Base-by-base conservation (phyloP, 2,113 vertebrate genomes). In the Natator depressus region DNA sequence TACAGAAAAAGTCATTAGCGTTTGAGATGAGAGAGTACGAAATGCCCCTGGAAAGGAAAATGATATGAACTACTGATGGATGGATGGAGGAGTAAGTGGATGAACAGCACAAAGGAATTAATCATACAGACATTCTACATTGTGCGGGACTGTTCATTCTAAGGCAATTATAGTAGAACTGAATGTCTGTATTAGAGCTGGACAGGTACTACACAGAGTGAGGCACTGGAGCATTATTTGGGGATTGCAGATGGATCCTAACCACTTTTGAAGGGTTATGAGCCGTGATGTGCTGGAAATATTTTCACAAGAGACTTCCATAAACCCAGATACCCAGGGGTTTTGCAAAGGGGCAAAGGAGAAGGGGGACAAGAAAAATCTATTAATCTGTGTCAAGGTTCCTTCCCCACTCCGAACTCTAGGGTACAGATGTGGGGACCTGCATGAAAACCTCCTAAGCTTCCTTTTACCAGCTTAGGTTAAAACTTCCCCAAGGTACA, bases 1-100 rank as follows among this genome's bases (percentile, higher is more conserved):
- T 97, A n/a, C 59, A 91, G 94, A 92, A 96, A 51, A 89, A 93
- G 86, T 78, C 82, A 88, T 95, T 91, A 93, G 84, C 86, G 91
- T 80, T 92, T 54, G 91, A 93, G 84, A 42, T 69, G 54, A 38
- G 51, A 17, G 35, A 57, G 49, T 69, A 54, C 49, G 24, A 53
- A 75, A 22, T 82, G 95, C 85, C 91, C 10, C 80, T 62, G 93
- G 89, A 92, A 78, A 89, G n/a, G 82, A 88, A 62, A 75, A 84
- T 95, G 93, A 97, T 84, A 85, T 93, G 47, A 97, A 96, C 10
- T 72, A 62, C 53, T 87, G 92, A 80, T 91, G 82, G 94, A 93
- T 93, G 86, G 69, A 59, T 0, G 3, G 10, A 47, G 91, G 47
- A 86, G 69, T 84, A 93, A 91, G 83, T 47, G 1, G 3, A 80